Evolutionary conservation across 2,113 vertebrate species (phyloP), one percentile per base, ranked within the genome.

Genomic region (Geothlypis trichas): DNA sequence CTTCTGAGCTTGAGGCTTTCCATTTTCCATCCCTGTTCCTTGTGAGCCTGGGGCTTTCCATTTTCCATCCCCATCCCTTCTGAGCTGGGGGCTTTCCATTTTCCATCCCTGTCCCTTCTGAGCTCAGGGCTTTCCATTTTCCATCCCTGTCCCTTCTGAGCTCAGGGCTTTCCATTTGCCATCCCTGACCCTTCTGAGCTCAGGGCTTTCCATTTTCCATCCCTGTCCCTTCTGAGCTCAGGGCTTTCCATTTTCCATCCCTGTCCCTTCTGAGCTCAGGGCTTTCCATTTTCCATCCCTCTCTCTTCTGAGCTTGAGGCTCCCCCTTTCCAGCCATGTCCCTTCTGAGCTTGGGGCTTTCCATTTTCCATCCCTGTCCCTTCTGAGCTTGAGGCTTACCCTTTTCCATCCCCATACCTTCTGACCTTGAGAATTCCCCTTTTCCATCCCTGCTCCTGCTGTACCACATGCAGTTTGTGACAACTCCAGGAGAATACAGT

Each of bases 401-500:
- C 10, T 22, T 27, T 69, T 57, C 49, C 81, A 37, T 49, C 74
- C 58, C n/a, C 22, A n/a, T 26, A 3, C 28, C 24, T 44, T 63
- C 46, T 20, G 42, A 83, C 28, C 67, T n/a, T 26, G 42, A 66
- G 41, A 31, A 17, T 88, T 41, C 41, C 41, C 41, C 19, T 88
- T 90, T 44, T 51, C 59, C 89, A 37, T 41, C 71, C 69, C 44
- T 21, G 30, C 49, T 77, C n/a, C 72, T 0, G 4, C 62, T 61
- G 24, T 2, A 23, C 24, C 10, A 6, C 20, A 2, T 0, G 1
- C 12, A 23, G 35, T 15, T 66, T 7, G 4, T 19, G 23, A 49
- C 51, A 74, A 3, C 15, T 71, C 57, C 42, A 15, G 17, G 42
- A 73, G 35, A 54, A 52, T 2, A 2, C 0, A 0, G 28, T 0